Evolutionary conservation across 1,140 invertebrate genomes (phyloP), one percentile per base, ranked within the genome.

Genomic region (Antheraea mylitta): DNA sequence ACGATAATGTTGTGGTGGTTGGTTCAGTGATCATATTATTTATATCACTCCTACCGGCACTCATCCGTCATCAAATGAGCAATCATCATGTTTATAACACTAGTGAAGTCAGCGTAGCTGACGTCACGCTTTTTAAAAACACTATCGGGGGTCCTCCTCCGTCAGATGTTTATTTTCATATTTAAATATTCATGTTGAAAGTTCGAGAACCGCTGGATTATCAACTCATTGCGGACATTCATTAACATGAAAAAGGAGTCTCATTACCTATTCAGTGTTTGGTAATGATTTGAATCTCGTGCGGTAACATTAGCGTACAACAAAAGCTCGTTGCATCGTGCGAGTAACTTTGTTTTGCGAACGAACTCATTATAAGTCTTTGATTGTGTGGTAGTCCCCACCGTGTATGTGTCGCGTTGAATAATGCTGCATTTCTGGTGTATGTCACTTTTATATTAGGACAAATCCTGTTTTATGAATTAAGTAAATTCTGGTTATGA

Each of bases 211-310:
- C 45, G 16, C 45, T 53, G 11, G 45, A 53, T n/a, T 13, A 53
- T 53, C 45, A 53, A 16, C 6, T 60, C 30, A 18, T 64, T 64
- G 62, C 13, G 37, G 30, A 64, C 30, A 64, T 36, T 42, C 62
- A 64, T 64, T 64, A 64, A 42, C 36, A 64, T 64, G 62, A 37
- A 64, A 38, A 64, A 64, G 62, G 62, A 37, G n/a, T 42, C 36
- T 64, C 37, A 64, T 64, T 64, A 64, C 62, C 30, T 18, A n/a
- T 36, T 64, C 62, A 42, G 22, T 64, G 30, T 64, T 30, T 64
- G 62, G 13, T n/a, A 64, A 64, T 18, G 62, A 64, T 64, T 64
- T 64, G 62, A 64, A 36, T 64, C 38, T 64, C 62, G 37, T 64
- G 36, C 62, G 62, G 18, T n/a, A 64, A 64, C 45, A 13, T 53